Evolutionary conservation across 1,140 invertebrate species (phyloP).

Genomic region (Drosophila biarmipes): DNA sequence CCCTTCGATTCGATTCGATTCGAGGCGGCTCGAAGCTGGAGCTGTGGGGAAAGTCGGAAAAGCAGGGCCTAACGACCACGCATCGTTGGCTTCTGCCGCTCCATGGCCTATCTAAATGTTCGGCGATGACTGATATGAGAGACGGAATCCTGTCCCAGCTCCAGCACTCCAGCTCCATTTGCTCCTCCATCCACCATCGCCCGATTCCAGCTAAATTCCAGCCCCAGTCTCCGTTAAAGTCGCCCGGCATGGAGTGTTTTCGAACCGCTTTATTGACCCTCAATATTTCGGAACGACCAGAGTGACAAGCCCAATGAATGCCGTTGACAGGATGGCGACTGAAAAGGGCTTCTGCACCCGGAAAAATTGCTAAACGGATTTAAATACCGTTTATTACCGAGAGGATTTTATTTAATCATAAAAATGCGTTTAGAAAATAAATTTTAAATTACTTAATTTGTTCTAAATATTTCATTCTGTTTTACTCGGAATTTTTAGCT

Average conservation of each 20-base stretch:
- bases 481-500: no score
- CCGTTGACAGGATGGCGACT: constrained; percentile 25
- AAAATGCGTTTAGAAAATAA: not conserved
- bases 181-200: not conserved
- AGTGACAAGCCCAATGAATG: constrained; percentile 33
- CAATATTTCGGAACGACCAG: constrained; percentile 38
- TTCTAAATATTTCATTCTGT: no score
- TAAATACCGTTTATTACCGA: no score
- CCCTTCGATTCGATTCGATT: not conserved
- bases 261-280: constrained; percentile 58
- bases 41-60: constrained; percentile 7
- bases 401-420: not conserved
- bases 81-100: constrained; percentile 41
- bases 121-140: constrained; percentile 71
- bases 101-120: constrained; percentile 70
- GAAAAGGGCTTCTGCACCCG: constrained; percentile 11
- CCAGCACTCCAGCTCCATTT: not conserved
- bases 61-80: constrained; percentile 56
- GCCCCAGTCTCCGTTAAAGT: constrained; percentile 24
- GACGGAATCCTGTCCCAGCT: constrained; percentile 50
- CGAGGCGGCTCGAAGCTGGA: not conserved
- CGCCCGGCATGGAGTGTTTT: constrained; percentile 21
- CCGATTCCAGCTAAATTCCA: not conserved
- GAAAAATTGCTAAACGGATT: constrained; percentile 1
- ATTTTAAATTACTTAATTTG: no score